Base-by-base conservation (phyloP, 2,797 vertebrate genomes). In the Urophycis tenuis region DNA sequence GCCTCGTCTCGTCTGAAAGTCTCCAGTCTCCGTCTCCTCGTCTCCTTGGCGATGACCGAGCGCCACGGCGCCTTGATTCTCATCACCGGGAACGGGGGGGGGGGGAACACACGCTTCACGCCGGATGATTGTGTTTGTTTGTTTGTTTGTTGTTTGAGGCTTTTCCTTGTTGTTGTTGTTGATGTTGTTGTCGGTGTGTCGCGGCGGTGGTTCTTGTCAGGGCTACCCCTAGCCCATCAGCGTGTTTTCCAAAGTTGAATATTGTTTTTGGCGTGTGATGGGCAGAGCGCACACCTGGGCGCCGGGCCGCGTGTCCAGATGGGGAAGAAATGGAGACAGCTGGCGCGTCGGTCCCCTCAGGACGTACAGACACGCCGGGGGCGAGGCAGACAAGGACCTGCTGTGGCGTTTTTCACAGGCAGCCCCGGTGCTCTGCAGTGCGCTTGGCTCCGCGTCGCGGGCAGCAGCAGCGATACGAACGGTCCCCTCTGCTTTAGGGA, bases 281-380 rank as follows among this genome's bases (percentile, higher is more conserved):
- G 84, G 60, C n/a, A n/a, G 83, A 84, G 82, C 83, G 84, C 86
- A 91, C 89, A 91, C 90, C 89, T 92, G 90, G 89, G 88, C 81
- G 49, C 77, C 80, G 83, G 79, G 82, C n/a, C n/a, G 77, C 34
- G 35, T 89, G 89, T 87, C 88, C 92, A 93, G 90, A 93, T 93
- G 92, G 92, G 92, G 91, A 82, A 82, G 86, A 76, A 41, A 4
- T 12, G 36, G 80, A 76, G 85, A 88, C 90, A 92, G 89, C 90
- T 91, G 89, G 87, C 79, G 83, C 84, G 84, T 80, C 75, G 81
- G 85, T 67, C 85, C 88, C 87, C 88, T 84, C 82, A 86, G 89
- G 90, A 88, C 74, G 36, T 2, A 17, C 36, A 36, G 75, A 80
- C 81, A 72, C 73, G 84, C 80, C 81, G 82, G 84, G 84, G 85